Percentiles rank a stretch among this genome's conserved stretches.
Conservation (phyloP, 1,140 invertebrate species). For the Kradibia gibbosae region DNA sequence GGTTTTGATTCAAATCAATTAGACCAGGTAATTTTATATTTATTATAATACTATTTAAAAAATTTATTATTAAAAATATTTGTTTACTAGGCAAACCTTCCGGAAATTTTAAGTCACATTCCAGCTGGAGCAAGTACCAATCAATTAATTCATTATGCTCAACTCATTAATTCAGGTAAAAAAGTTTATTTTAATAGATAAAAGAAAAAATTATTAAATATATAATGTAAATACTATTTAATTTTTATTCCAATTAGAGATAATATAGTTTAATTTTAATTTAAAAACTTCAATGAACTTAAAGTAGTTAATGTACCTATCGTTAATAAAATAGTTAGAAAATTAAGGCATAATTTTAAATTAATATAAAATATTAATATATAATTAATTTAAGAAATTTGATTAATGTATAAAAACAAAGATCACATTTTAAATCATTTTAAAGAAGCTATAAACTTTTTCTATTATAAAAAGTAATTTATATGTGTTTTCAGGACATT, state of each 20-base stretch:
- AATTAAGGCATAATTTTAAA: no score
- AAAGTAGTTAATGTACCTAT: no score
- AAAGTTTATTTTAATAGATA: neutral
- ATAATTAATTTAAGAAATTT: no score
- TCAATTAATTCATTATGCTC: slow-evolving; percentile 85
- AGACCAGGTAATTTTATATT: slow-evolving; percentile 56
- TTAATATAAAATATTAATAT: no score
- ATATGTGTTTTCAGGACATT: slow-evolving; percentile 50
- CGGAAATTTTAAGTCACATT: slow-evolving; percentile 83
- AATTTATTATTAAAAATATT: neutral
- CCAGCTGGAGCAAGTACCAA: slow-evolving; percentile 88
- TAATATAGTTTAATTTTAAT: no score
- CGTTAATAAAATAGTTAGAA: no score
- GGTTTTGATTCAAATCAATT: slow-evolving; percentile 72
- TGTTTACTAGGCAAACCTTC: slow-evolving; percentile 71
- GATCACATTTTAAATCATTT: no score
- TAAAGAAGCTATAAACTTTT: neutral
- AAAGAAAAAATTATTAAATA: no score
- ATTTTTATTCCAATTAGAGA: no score
- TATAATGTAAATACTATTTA: no score
- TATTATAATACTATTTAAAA: neutral
- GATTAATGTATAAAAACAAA: no score
- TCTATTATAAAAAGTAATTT: neutral
- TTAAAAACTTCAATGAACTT: no score
- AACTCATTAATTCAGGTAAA: slow-evolving; percentile 76